phyloP scores from a whole-genome alignment of 2,797 vertebrate species.

The Muraenolepis orangiensis region DNA sequence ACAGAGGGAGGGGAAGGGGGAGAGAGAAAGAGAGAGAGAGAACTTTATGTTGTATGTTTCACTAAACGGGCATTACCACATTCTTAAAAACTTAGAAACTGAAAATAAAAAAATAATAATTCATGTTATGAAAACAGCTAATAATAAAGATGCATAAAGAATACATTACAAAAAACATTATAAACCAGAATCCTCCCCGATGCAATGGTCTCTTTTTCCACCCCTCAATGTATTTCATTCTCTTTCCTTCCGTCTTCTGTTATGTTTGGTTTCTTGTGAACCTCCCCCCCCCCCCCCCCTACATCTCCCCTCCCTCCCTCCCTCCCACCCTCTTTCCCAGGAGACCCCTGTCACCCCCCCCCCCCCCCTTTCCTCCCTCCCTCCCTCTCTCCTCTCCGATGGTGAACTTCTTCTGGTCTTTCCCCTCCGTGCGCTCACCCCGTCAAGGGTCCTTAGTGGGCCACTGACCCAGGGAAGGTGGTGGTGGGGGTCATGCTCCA shows the following conservation, averaged over 20 bases:
- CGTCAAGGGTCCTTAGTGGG: neutral
- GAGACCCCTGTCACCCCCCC: constrained; percentile 10
- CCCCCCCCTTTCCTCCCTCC: constrained; percentile 43
- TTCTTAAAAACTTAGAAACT: no score
- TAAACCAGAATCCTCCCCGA: neutral
- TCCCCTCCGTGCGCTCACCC: neutral
- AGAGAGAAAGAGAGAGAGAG: no score
- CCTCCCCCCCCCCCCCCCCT: neutral
- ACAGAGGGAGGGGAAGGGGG: no score
- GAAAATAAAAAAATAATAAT: neutral
- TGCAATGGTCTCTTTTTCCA: neutral
- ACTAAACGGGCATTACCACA: no score
- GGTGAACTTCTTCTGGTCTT: neutral
- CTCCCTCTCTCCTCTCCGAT: constrained; percentile 22
- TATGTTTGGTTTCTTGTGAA: neutral
- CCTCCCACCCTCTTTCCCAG: no score
- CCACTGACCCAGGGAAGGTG: neutral
- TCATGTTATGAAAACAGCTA: no score
- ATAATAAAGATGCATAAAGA: neutral
- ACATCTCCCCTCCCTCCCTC: constrained; percentile 30
- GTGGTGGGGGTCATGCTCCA: neutral
- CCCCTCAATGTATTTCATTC: neutral
- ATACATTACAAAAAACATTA: neutral
- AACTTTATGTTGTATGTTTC: no score
- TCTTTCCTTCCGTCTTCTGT: constrained; percentile 15